Conservation (phyloP, 1,140 invertebrate species). For the Sinonovacula constricta region DNA sequence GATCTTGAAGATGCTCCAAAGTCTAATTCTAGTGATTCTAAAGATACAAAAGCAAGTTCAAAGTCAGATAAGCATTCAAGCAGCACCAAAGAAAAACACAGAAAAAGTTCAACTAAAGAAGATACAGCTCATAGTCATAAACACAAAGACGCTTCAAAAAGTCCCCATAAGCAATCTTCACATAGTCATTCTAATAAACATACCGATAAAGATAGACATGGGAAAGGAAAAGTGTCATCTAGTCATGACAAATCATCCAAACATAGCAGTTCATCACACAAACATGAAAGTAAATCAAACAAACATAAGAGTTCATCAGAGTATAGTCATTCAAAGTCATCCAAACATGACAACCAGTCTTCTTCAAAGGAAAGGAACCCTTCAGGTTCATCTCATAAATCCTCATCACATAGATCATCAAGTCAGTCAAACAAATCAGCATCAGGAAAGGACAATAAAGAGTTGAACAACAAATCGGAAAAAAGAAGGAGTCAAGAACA, state of each 20-base stretch:
- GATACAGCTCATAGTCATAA: background rate
- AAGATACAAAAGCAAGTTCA: background rate
- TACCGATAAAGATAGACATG: constrained; percentile 6
- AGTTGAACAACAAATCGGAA: background rate
- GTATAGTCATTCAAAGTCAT: too few relatives aligned
- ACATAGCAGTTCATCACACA: too few relatives aligned
- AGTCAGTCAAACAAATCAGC: constrained; percentile 5
- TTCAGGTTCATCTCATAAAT: background rate
- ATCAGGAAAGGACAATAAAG: constrained; percentile 10
- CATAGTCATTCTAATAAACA: background rate
- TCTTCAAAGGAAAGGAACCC: constrained; percentile 10
- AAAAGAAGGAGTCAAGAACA: background rate
- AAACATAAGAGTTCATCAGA: constrained; percentile 20
- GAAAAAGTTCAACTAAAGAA: constrained; percentile 10
- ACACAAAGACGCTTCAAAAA: constrained; percentile 3
- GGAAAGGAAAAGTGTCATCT: too few relatives aligned
- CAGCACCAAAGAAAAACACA: background rate
- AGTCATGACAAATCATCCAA: too few relatives aligned
- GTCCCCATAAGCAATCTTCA: constrained; percentile 3
- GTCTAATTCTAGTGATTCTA: too few relatives aligned
- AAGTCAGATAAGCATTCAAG: constrained; percentile 3
- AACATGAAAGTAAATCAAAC: background rate
- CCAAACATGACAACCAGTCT: background rate
- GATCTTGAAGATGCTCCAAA: constrained; percentile 34
- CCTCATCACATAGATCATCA: constrained; percentile 20